phyloP scores from a whole-genome alignment of 2,888 invertebrate genomes.

The Metalampra italica region DNA sequence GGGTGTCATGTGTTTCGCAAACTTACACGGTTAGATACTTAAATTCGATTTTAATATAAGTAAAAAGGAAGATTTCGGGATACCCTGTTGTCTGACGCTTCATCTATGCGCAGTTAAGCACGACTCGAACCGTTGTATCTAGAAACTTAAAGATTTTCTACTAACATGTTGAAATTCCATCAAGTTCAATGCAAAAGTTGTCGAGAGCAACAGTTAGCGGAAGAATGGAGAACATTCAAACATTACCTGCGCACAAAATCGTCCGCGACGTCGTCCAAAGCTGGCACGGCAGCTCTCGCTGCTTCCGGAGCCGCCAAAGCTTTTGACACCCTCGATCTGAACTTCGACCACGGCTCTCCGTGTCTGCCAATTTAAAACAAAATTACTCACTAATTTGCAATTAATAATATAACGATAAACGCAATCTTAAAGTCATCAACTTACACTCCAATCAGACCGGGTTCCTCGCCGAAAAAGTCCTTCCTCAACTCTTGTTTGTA shows the following conservation, averaged over 20 bases:
- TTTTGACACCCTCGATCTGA: constrained; percentile 91
- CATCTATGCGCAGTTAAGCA: too few species aligned
- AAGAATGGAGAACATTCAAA: background rate
- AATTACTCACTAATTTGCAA: background rate
- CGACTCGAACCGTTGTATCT: too few species aligned
- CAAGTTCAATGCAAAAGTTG: too few species aligned
- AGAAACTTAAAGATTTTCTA: too few species aligned
- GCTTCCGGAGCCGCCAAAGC: constrained; percentile 88
- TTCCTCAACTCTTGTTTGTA: constrained; percentile 83
- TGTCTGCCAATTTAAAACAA: constrained; percentile 78
- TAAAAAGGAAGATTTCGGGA: too few species aligned
- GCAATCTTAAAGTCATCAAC: constrained; percentile 31
- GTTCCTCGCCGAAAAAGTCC: constrained; percentile 84
- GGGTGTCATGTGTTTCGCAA: too few species aligned
- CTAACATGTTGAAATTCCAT: too few species aligned
- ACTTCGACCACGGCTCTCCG: constrained; percentile 91
- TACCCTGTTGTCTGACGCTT: too few species aligned
- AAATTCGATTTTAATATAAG: too few species aligned
- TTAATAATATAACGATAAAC: background rate
- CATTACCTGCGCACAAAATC: constrained; percentile 85
- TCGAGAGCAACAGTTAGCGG: too few species aligned
- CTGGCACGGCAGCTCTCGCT: constrained; percentile 85
- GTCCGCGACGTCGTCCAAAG: constrained; percentile 84
- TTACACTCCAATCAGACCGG: constrained; percentile 87
- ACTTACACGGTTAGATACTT: too few species aligned